Conservation (phyloP, 2,797 vertebrate species). For the Emydoidea blandingii region DNA sequence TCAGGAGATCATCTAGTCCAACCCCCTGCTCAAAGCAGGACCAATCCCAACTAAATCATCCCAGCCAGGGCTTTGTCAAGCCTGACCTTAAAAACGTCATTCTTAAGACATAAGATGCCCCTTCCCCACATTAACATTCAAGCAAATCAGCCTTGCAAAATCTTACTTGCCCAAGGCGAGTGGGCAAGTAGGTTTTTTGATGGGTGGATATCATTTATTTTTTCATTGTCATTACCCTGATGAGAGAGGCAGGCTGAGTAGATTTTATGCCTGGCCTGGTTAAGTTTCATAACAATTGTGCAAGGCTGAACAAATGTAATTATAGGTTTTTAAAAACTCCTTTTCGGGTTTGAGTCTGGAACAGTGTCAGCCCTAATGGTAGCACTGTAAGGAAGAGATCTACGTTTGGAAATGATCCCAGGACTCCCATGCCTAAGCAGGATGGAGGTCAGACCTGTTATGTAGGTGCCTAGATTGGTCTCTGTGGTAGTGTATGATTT, state of each 20-base stretch:
- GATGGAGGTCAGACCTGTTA: constrained; percentile 47
- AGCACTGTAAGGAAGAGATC: not conserved
- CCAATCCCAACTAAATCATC: no score
- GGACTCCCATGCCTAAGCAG: not conserved
- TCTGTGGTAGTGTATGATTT: not conserved
- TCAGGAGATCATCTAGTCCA: no score
- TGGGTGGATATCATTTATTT: not conserved
- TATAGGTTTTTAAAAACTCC: constrained; percentile 42
- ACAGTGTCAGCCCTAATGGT: not conserved
- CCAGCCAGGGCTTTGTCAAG: no score
- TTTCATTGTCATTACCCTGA: constrained; percentile 5
- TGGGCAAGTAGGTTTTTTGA: not conserved
- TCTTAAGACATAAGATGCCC: not conserved
- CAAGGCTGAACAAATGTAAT: constrained; percentile 46
- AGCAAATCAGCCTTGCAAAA: not conserved
- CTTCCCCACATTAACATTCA: not conserved
- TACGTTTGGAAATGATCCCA: not conserved
- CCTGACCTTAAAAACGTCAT: not conserved
- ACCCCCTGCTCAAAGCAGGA: no score
- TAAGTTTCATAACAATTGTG: constrained; percentile 35
- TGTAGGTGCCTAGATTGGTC: not conserved
- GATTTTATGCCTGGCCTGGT: constrained; percentile 8
- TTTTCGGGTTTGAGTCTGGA: constrained; percentile 40
- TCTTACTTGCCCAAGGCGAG: not conserved
- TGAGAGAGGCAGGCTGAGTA: not conserved